Conservation (phyloP, 2,888 invertebrate genomes). For the Drosophila anomalipes region DNA sequence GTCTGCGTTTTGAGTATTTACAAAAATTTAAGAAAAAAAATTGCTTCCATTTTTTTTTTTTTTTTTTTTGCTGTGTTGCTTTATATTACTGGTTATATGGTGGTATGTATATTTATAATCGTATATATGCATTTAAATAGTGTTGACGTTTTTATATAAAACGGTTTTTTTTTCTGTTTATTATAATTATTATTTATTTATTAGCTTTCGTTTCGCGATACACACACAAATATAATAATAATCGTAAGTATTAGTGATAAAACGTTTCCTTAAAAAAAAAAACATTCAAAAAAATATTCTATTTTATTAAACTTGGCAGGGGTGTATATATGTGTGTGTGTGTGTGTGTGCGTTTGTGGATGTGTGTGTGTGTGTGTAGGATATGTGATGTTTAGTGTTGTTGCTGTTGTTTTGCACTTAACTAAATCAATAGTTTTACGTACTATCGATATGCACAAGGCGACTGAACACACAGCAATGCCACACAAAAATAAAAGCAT, state of each 20-base stretch:
- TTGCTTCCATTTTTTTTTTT: constrained; percentile 35
- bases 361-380: constrained; percentile 49
- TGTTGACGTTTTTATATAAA: constrained; percentile 41
- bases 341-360: constrained; percentile 31
- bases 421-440: constrained; percentile 30
- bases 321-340: constrained; percentile 22
- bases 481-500: constrained; percentile 13
- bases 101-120: constrained; percentile 36
- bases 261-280: constrained; percentile 46
- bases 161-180: constrained; percentile 14
- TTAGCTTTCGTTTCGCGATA: constrained; percentile 54
- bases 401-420: constrained; percentile 29
- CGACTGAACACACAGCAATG: neutral
- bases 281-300: constrained; percentile 28
- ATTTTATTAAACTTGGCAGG: constrained; percentile 51
- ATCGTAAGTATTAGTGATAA: constrained; percentile 49
- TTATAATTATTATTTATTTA: constrained; percentile 26
- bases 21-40: constrained; percentile 78
- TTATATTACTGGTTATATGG: constrained; percentile 46
- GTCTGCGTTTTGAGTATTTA: constrained; percentile 73
- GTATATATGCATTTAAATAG: constrained; percentile 47
- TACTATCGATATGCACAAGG: constrained; percentile 20
- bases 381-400: constrained; percentile 61
- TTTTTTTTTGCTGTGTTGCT: constrained; percentile 8
- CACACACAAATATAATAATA: constrained; percentile 57